phyloP scores from a whole-genome alignment of 2,113 vertebrate genomes.

The Dipodomys stephensi region DNA sequence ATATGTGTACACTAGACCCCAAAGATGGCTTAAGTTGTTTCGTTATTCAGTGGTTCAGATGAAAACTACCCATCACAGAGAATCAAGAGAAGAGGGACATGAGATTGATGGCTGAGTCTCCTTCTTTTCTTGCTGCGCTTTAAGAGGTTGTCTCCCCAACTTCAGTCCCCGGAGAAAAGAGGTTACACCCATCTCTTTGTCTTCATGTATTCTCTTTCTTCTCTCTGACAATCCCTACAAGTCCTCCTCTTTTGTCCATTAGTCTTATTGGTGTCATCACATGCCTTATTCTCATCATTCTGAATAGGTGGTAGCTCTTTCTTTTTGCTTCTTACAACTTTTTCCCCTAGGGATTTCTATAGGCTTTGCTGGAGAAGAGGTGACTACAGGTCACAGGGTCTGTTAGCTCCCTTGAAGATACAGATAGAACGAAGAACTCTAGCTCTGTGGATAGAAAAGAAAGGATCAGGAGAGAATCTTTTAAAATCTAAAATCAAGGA shows the following conservation, averaged over 20 bases:
- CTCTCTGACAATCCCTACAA: not conserved
- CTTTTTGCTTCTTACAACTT: not conserved
- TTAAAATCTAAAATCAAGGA: not conserved
- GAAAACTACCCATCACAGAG: not conserved
- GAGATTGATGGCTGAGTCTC: not conserved
- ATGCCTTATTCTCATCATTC: not conserved
- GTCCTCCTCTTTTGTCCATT: not conserved
- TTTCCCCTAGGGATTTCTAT: not conserved
- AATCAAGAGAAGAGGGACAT: not conserved
- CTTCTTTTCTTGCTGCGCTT: not conserved
- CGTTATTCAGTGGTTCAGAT: not conserved
- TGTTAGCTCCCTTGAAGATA: not conserved
- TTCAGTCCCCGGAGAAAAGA: not conserved
- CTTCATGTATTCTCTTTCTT: not conserved
- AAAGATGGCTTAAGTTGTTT: not conserved
- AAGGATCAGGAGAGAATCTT: not conserved
- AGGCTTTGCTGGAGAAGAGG: not conserved
- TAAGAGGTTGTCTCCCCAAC: not conserved
- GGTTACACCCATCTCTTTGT: not conserved
- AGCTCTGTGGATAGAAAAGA: not conserved
- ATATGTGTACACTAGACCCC: not conserved
- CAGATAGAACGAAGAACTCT: not conserved
- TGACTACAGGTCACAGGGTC: not conserved
- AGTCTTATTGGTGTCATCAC: not conserved
- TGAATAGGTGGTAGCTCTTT: not conserved